Evolutionary conservation across 2,113 vertebrate species (phyloP), one percentile per base, ranked within the genome.

Genomic region (Apeltes quadracus): DNA sequence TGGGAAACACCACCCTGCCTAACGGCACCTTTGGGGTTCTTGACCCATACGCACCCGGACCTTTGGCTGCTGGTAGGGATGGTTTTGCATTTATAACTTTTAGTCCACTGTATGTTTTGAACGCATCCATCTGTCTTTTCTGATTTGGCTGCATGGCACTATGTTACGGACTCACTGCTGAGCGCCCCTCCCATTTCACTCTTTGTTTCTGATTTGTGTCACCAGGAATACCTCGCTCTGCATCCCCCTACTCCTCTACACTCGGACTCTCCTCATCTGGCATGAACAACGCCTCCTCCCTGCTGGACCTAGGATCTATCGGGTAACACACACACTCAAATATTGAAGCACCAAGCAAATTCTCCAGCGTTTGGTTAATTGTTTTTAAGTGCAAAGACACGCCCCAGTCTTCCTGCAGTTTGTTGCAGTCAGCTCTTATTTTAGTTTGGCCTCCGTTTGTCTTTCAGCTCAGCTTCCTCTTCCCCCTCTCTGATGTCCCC

Each of bases 291-390:
- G 90, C 94, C 22, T 93, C 95, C 69, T 94, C 96, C 11, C 84
- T 98, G 56, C 94, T 99, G 50, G 97, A 98, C 84, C 87, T 97
- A 77, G 95, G 94, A 88, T 96, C 95, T 76, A 96, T 94, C 93
- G 98, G 98, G 98, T 98, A 95, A 84, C 90, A 66, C 61, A 43
- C n/a, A 46, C 23, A 65, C 12, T 23, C 13, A 72, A 4, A 38
- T 51, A 14, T 57, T 0, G 5, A 68, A 53, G 23, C 20, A 44
- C 8, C 20, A 53, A 34, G 27, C n/a, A 10, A 8, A 18, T 62
- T 68, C 23, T 43, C 7, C 2, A 22, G 10, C 11, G 18, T 22
- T 8, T 77, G 8, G 0, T 69, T 73, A 25, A 16, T 59, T 7
- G 41, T 25, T 64, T 29, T 65, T 7, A 53, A 41, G 1, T 59